Base-by-base conservation (phyloP, 2,888 invertebrate species). In the Xanthia icteritia region DNA sequence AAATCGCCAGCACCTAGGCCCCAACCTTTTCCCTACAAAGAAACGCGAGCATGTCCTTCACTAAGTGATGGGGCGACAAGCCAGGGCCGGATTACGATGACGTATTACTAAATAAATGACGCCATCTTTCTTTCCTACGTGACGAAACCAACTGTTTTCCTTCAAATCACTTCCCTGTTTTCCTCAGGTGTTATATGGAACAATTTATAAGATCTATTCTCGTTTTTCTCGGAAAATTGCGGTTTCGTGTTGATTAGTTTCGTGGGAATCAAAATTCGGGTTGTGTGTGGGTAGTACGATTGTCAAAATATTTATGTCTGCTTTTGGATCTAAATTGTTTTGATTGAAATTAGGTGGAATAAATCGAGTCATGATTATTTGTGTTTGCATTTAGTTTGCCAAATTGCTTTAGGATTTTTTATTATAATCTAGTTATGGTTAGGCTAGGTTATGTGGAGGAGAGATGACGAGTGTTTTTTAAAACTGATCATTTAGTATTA, bases 1-100 rank as follows among this genome's bases (percentile, higher is more conserved):
- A 77, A 78, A 83, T 79, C 84, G 84, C 84, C 15, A 36, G n/a
- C 36, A 70, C 61, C 48, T 77, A 71, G 66, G 27, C 75, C 77
- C 82, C 71, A 71, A 81, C 82, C 79, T 73, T 78, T 67, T 36
- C 92, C 23, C 23, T 90, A 82, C 87, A 89, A 93, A 91, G 93
- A 92, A 94, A 94, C 91, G 88, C 89, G 91, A 93, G 86, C 92
- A 88, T 93, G 94, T 94, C 94, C 93, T 94, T 92, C 92, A 91
- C 92, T 94, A 95, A 94, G 93, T 93, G 93, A 92, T 92, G 91
- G 94, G 94, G 93, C 85, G 88, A 88, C 88, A 88, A 88, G 81
- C 71, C 95, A 95, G 96, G 91, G 93, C 92, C 93, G 95, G 91
- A 94, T 94, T 93, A 90, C 85, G 81, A 89, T 93, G 95, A 95